A percentile compares a stretch with the other conserved stretches of the same genome.
These are phyloP conservation scores for Whitmania pigra DNA, from an alignment of 1,140 invertebrate genomes.

Conservation along the genomic window DNA sequence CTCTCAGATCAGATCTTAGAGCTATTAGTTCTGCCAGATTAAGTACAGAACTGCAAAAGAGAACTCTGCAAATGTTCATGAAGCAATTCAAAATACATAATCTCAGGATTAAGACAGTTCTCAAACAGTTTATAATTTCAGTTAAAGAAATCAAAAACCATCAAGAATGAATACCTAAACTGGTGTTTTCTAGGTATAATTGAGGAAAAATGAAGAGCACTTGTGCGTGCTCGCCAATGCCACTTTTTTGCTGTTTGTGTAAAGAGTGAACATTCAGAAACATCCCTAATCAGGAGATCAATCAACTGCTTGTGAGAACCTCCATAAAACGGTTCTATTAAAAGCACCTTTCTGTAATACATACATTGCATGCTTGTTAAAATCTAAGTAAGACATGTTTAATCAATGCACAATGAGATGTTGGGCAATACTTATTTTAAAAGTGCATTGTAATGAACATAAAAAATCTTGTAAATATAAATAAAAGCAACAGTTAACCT, in stretches of 20 bases:
- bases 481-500: no score
- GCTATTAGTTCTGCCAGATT: slow-evolving; percentile 59
- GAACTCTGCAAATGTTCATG: slow-evolving; percentile 37
- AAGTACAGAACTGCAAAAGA: slow-evolving; percentile 61
- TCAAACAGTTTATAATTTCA: slow-evolving; percentile 5
- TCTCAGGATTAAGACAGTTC: slow-evolving; percentile 18
- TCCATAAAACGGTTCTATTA: slow-evolving; percentile 56
- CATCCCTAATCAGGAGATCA: slow-evolving; percentile 42
- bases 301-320: slow-evolving; percentile 59
- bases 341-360: slow-evolving; percentile 19
- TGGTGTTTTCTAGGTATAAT: slow-evolving; percentile 48
- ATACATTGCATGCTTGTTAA: neutral
- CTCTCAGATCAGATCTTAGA: slow-evolving; percentile 51
- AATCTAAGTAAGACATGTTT: no score
- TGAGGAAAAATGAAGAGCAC: slow-evolving; percentile 53
- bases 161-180: slow-evolving; percentile 38
- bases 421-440: no score
- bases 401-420: no score
- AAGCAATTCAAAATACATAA: neutral
- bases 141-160: neutral
- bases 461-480: no score
- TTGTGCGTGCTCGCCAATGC: slow-evolving; percentile 62
- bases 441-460: no score
- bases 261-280: slow-evolving; percentile 39
- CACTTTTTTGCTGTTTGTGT: slow-evolving; percentile 60